Percentiles rank a stretch among this genome's conserved stretches.
phyloP scores from a whole-genome alignment of 2,888 invertebrate genomes.

The Drosophila cyrtoloma region DNA sequence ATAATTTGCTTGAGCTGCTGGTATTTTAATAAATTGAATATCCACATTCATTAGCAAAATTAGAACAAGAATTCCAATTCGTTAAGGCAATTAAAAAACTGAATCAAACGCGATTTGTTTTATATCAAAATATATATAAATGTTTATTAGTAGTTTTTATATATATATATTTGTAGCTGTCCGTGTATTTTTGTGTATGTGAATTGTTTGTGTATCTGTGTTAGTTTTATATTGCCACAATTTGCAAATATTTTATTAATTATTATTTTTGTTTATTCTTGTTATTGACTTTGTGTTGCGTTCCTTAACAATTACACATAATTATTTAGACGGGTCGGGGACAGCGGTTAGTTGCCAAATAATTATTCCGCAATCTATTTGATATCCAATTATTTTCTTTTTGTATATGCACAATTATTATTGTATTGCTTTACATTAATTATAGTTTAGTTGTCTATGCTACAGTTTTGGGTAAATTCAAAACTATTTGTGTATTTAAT shows the following conservation, averaged over 20 bases:
- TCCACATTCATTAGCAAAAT: constrained; percentile 56
- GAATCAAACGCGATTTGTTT: constrained; percentile 55
- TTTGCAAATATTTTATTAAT: constrained; percentile 51
- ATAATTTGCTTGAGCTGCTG: constrained; percentile 48
- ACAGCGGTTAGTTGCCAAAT: constrained; percentile 26
- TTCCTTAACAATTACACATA: constrained; percentile 32
- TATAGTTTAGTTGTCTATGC: constrained; percentile 51
- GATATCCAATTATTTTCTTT: constrained; percentile 16
- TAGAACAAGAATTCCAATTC: constrained; percentile 24
- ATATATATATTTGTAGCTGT: constrained; percentile 24
- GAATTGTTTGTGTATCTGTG: constrained; percentile 5
- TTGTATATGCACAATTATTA: constrained; percentile 50
- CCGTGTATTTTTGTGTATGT: constrained; percentile 5
- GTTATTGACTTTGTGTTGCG: constrained; percentile 33
- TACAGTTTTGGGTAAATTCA: constrained; percentile 42
- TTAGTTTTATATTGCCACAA: constrained; percentile 34
- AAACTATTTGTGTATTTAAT: constrained; percentile 39
- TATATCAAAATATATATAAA: constrained; percentile 76
- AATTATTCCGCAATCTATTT: constrained; percentile 22
- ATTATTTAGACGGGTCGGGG: constrained; percentile 17
- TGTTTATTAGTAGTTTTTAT: constrained; percentile 70
- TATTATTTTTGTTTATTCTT: constrained; percentile 18
- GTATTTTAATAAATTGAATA: constrained; percentile 66
- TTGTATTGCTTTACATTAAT: constrained; percentile 14
- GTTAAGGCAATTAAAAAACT: constrained; percentile 39